These are phyloP conservation scores for Plumapathes pennacea DNA, from an alignment of 92 coral and sea anemone species.

Conservation along the genomic window DNA sequence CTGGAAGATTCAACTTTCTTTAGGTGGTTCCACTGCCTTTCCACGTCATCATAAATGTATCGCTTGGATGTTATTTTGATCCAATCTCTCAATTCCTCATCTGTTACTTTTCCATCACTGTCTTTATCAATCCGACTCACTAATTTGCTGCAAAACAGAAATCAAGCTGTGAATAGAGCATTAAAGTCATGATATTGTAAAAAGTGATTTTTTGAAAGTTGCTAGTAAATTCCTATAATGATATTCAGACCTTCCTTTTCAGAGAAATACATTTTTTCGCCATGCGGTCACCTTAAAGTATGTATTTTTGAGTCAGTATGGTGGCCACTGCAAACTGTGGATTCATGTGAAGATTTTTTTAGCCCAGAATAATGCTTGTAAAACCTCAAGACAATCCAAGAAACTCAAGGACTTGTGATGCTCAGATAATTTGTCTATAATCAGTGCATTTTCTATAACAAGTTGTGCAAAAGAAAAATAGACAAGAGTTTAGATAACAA, in stretches of 20 bases:
- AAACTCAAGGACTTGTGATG: too few species aligned
- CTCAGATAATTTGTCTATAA: too few species aligned
- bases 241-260: too few species aligned
- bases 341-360: too few species aligned
- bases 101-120: constrained; percentile 72
- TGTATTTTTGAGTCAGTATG: too few species aligned
- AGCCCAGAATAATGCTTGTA: too few species aligned
- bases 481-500: too few species aligned
- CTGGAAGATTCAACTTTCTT: constrained; percentile 67
- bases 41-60: constrained; percentile 95
- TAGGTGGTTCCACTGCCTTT: constrained; percentile 89
- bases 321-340: too few species aligned
- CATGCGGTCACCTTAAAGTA: constrained; percentile 2
- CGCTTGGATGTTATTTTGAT: constrained; percentile 81
- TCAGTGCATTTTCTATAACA: too few species aligned
- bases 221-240: not conserved
- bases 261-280: not conserved
- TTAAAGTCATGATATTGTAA: not conserved
- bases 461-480: too few species aligned
- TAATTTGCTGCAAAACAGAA: constrained; percentile 51
- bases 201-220: not conserved
- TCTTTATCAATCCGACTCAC: constrained; percentile 86
- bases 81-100: constrained; percentile 81
- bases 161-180: not conserved
- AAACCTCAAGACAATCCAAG: too few species aligned